phyloP scores from a whole-genome alignment of 2,888 invertebrate genomes.

The Habroteleia sp. region DNA sequence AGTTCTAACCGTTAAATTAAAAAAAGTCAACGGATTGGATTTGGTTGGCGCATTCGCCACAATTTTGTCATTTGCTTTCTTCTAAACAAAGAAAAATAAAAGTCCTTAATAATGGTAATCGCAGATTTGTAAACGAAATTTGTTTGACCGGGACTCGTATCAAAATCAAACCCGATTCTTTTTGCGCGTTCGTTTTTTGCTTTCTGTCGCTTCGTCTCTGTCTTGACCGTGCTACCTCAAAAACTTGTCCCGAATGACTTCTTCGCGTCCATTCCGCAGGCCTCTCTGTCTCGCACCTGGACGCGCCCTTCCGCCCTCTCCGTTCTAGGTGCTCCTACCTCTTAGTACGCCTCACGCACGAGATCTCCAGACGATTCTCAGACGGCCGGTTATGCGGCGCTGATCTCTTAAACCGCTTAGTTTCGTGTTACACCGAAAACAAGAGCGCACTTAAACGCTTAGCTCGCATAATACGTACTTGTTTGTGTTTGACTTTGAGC shows the following conservation, averaged over 20 bases:
- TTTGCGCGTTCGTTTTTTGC: slow-evolving; percentile 65
- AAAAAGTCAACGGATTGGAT: no score
- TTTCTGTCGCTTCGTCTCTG: slow-evolving; percentile 43
- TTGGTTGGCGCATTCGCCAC: no score
- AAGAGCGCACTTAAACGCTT: slow-evolving; percentile 79
- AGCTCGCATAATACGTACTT: slow-evolving; percentile 77
- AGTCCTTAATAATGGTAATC: slow-evolving; percentile 72
- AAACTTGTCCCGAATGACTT: slow-evolving; percentile 49
- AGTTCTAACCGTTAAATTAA: no score
- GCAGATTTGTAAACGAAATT: slow-evolving; percentile 79
- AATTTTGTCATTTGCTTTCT: no score
- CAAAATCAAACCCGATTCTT: slow-evolving; percentile 58
- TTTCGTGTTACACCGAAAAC: slow-evolving; percentile 81
- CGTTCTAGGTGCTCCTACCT: slow-evolving; percentile 46
- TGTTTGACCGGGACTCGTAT: slow-evolving; percentile 73
- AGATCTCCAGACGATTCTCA: slow-evolving; percentile 76
- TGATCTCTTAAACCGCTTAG: slow-evolving; percentile 81
- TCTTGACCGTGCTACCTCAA: slow-evolving; percentile 56
- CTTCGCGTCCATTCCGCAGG: slow-evolving; percentile 45
- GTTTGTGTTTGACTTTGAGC: slow-evolving; percentile 73
- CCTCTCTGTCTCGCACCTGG: slow-evolving; percentile 33
- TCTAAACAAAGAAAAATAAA: slow-evolving; percentile 1
- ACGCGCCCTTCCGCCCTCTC: slow-evolving; percentile 49
- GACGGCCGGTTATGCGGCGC: slow-evolving; percentile 76
- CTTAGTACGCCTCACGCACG: slow-evolving; percentile 67